phyloP scores from a whole-genome alignment of 2,113 vertebrate genomes.

The Gavialis gangeticus region DNA sequence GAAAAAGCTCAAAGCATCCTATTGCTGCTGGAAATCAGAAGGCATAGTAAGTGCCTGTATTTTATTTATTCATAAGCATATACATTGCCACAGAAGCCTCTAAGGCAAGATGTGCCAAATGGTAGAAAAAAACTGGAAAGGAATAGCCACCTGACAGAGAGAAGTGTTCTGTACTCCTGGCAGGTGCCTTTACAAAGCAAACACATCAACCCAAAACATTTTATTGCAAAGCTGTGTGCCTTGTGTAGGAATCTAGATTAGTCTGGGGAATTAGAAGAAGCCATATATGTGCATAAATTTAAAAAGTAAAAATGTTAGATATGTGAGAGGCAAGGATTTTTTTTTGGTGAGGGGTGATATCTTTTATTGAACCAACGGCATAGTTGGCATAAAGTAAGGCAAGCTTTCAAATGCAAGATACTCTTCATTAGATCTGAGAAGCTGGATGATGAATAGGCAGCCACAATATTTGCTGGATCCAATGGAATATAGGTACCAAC shows the following conservation, averaged over 20 bases:
- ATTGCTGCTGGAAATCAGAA: not conserved
- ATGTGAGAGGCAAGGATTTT: no score
- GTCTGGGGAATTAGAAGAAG: not conserved
- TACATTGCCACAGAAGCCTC: not conserved
- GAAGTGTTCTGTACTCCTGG: not conserved
- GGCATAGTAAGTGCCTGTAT: not conserved
- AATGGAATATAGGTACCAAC: not conserved
- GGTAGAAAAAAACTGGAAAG: not conserved
- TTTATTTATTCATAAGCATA: not conserved
- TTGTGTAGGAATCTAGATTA: not conserved
- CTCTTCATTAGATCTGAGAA: no score
- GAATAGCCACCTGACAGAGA: not conserved
- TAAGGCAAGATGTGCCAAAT: not conserved
- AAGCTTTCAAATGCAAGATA: no score
- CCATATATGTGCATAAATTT: not conserved
- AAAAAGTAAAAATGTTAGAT: not conserved
- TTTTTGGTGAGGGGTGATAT: no score
- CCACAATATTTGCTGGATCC: not conserved
- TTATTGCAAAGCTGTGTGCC: not conserved
- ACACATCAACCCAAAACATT: not conserved
- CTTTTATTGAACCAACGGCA: no score
- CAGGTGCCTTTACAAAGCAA: not conserved
- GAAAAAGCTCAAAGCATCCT: not conserved
- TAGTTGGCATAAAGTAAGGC: no score
- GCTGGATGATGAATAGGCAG: rapidly evolving